Base-by-base conservation (phyloP, 2,888 invertebrate species). In the Erebia ligea region DNA sequence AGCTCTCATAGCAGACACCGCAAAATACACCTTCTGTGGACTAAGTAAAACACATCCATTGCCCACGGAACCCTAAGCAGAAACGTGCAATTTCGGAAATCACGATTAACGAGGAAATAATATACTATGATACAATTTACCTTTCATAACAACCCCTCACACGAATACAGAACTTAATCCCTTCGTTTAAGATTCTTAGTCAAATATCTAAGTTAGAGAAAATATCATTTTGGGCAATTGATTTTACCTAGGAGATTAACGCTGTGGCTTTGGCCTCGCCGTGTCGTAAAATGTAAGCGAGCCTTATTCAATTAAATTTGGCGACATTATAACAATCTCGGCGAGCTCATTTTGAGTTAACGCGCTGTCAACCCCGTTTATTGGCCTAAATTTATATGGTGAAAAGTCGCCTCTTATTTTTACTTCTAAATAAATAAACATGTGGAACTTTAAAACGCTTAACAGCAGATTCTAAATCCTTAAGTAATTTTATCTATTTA, bases 301-400 rank as follows among this genome's bases (percentile, higher is more conserved):
- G 83, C 87, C 88, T 90, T 90, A 92, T 92, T 92, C 90, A 89
- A 92, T 93, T 92, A 91, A 92, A 92, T 88, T 88, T 82, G 84
- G 88, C 86, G 87, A 88, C 88, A 89, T 91, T 90, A 91, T 90
- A 90, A 89, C 91, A 87, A 89, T 91, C 88, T 91, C 86, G 85
- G 86, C 82, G 76, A 84, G 84, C 87, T 88, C 87, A 88, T 91
- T 91, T 88, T 84, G 78, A 84, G 84, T 83, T 75, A 80, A 84
- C 82, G 82, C 77, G 81, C 78, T 83, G 84, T 83, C 84, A 85
- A 81, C 81, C 82, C 78, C 80, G 81, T 86, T 86, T 80, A 84
- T 86, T 85, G 82, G 81, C 74, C 77, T 82, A 76, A 83, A 85
- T 84, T 82, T 81, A 87, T 85, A 84, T 69, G 58, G 68, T 71